Evolutionary conservation across 2,113 vertebrate genomes (phyloP).

Genomic region (Ammodytes marinus): DNA sequence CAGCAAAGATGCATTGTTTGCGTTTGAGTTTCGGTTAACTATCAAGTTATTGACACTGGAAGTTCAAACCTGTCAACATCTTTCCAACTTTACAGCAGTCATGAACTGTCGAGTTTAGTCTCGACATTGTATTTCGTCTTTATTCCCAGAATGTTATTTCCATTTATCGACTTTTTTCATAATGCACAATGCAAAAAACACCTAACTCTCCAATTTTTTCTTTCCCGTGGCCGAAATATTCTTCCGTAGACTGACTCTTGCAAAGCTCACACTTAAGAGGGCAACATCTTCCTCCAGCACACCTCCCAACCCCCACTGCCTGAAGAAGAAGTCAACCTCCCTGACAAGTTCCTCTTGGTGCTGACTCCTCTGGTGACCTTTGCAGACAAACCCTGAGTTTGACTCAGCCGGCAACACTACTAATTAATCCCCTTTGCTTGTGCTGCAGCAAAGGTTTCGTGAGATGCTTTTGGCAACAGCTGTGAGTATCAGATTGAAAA

Average conservation of each 20-base stretch:
- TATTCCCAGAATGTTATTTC: too few relatives aligned
- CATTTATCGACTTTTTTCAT: too few relatives aligned
- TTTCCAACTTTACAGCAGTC: too few relatives aligned
- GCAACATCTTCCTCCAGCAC: not conserved
- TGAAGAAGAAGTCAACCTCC: not conserved
- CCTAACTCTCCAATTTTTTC: not conserved
- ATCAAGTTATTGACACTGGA: too few relatives aligned
- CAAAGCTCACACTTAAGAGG: not conserved
- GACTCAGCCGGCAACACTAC: not conserved
- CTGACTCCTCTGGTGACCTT: slow-evolving; percentile 18
- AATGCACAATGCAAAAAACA: too few relatives aligned
- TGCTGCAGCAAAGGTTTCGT: slow-evolving; percentile 33
- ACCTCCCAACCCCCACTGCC: too few relatives aligned
- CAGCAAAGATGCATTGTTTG: too few relatives aligned
- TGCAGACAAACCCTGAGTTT: slow-evolving; percentile 8
- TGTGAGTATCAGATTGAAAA: slow-evolving; percentile 53
- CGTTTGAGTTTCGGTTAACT: too few relatives aligned
- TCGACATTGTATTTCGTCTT: too few relatives aligned
- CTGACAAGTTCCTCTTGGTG: not conserved
- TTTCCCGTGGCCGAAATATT: not conserved
- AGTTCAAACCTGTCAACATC: too few relatives aligned
- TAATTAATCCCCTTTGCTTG: slow-evolving; percentile 33
- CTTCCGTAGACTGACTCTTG: not conserved
- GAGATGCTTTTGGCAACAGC: slow-evolving; percentile 43
- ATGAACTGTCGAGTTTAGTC: too few relatives aligned